These are phyloP conservation scores for Euura lappo DNA, from an alignment of 1,140 invertebrate species.

Conservation along the genomic window DNA sequence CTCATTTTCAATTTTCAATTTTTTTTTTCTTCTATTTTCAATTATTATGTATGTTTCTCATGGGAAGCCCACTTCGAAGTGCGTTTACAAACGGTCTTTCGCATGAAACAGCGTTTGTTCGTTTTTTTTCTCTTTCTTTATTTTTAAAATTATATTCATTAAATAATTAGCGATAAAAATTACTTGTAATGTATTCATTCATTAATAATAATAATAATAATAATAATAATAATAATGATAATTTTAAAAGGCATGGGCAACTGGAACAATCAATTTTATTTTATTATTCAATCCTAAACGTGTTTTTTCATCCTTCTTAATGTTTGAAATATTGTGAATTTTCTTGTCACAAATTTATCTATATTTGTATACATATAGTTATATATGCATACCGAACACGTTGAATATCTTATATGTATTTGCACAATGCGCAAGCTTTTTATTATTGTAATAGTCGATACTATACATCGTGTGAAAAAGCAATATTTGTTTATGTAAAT, in stretches of 20 bases:
- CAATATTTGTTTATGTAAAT: too few relatives aligned
- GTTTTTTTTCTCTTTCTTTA: constrained; percentile 11
- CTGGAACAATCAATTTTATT: not conserved
- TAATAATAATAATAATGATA: not conserved
- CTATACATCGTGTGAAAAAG: not conserved
- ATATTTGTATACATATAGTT: not conserved
- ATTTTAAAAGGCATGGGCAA: constrained; percentile 5
- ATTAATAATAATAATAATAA: not conserved
- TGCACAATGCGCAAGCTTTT: not conserved
- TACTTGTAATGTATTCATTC: not conserved
- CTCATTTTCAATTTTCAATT: constrained; percentile 28
- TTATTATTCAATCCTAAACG: not conserved
- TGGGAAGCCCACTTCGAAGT: constrained; percentile 49
- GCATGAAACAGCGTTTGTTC: too few relatives aligned
- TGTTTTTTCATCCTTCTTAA: not conserved
- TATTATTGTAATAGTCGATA: not conserved
- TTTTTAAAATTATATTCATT: not conserved
- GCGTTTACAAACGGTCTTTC: constrained; percentile 32
- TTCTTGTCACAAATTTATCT: not conserved
- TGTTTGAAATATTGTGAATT: not conserved
- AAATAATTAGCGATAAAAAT: constrained; percentile 4
- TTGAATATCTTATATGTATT: not conserved
- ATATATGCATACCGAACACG: not conserved
- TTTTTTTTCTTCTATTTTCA: constrained; percentile 24
- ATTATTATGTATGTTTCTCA: constrained; percentile 28